Base-by-base conservation (phyloP, 2,113 vertebrate species). In the Stigmatopora nigra region DNA sequence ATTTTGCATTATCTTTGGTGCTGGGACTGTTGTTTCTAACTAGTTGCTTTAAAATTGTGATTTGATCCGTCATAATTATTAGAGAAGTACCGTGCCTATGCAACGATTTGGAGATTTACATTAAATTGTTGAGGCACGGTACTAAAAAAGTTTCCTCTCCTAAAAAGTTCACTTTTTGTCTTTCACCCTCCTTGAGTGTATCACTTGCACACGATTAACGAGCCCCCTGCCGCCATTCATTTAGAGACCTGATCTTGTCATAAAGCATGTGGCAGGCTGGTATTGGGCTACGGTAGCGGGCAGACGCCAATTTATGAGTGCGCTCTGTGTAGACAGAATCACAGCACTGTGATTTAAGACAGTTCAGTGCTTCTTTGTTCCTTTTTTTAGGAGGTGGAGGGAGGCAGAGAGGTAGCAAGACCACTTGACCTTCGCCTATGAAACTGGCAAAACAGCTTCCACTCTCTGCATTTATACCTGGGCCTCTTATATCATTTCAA, bases 221-320 rank as follows among this genome's bases (percentile, higher is more conserved):
- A 64, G 2, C 67, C 64, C 72, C 19, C 20, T n/a, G 45, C 70
- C 75, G 75, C 75, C 63, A 61, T 83, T 84, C 82, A 68, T 82
- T 86, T 82, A 78, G 81, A 38, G 75, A 68, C 68, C 84, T 83
- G 80, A 86, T 84, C 80, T 79, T 77, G 84, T 87, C 84, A 78
- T 88, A 86, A 88, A 87, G 79, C 81, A 85, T 86, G 83, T 82
- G 82, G 65, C 77, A 72, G 78, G 71, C 76, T 38, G 7, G 22
- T 4, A 56, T 69, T 58, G 63, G 61, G 52, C 20, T 36, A 57
- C 38, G 71, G 56, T 53, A 57, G 68, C 73, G 61, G 81, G 55
- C 67, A 56, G 80, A 73, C 69, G 73, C 77, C 80, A 78, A 84
- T 87, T 88, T 86, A 87, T 20, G 85, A 86, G 76, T 78, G 64